Evolutionary conservation across 2,797 vertebrate genomes (phyloP).

Genomic region (Macroramphosus scolopax): DNA sequence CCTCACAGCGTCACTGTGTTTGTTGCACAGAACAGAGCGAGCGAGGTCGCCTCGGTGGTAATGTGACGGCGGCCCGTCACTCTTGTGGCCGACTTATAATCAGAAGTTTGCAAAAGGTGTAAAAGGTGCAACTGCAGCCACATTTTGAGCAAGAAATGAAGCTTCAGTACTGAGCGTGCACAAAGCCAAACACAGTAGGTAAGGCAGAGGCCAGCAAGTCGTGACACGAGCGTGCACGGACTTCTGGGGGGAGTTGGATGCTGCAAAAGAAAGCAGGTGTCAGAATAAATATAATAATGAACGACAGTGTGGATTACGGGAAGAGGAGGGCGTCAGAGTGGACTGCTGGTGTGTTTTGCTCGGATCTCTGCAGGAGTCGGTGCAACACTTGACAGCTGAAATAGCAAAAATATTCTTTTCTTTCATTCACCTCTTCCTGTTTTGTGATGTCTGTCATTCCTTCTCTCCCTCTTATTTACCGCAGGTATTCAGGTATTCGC

Average conservation of each 20-base stretch:
- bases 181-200: constrained; percentile 22
- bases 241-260: too few species aligned
- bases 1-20: too few species aligned
- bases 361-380: constrained; percentile 28
- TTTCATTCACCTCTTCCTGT: constrained; percentile 12
- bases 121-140: too few species aligned
- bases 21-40: too few species aligned
- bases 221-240: constrained; percentile 38
- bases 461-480: constrained; percentile 42
- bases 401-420: constrained; percentile 34
- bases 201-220: constrained; percentile 59
- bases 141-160: too few species aligned
- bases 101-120: too few species aligned
- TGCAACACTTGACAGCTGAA: constrained; percentile 46
- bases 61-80: too few species aligned
- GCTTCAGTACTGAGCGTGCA: too few species aligned
- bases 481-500: constrained; percentile 75
- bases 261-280: constrained; percentile 33
- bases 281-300: constrained; percentile 24
- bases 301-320: too few species aligned
- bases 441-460: constrained; percentile 31
- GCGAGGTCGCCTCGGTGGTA: too few species aligned
- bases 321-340: constrained; percentile 9
- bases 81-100: too few species aligned
- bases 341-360: constrained; percentile 28